phyloP scores from a whole-genome alignment of 1,140 invertebrate species.

The Thaumetopoea pityocampa region DNA sequence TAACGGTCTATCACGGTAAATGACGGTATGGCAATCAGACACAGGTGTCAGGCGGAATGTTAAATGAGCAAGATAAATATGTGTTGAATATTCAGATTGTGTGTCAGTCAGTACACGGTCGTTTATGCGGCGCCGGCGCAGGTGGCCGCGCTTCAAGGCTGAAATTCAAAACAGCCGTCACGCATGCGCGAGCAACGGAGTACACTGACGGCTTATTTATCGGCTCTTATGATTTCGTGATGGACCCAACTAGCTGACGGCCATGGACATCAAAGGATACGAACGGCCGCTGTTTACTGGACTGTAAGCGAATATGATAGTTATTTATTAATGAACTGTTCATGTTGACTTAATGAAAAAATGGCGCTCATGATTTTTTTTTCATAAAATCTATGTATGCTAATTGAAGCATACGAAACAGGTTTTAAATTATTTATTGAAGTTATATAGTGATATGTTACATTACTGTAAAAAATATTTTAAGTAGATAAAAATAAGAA shows the following conservation, averaged over 20 bases:
- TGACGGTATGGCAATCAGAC: slow-evolving; percentile 47
- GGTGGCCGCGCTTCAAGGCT: slow-evolving; percentile 72
- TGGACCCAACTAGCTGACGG: not conserved
- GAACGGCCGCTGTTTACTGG: no score
- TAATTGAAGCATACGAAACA: no score
- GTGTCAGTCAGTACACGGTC: slow-evolving; percentile 70
- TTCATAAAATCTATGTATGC: no score
- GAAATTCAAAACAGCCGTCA: slow-evolving; percentile 75
- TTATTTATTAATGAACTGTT: no score
- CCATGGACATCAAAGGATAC: no score
- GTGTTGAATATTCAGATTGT: slow-evolving; percentile 74
- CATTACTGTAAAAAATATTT: no score
- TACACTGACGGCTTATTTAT: slow-evolving; percentile 56
- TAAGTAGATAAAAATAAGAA: no score
- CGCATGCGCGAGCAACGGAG: slow-evolving; percentile 65
- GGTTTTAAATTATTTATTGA: no score
- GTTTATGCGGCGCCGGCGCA: slow-evolving; percentile 73
- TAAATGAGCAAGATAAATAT: slow-evolving; percentile 63
- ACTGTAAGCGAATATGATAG: no score
- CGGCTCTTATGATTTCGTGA: slow-evolving; percentile 28
- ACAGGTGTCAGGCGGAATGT: slow-evolving; percentile 65
- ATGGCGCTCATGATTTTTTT: no score
- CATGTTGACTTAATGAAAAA: no score
- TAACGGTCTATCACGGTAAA: slow-evolving; percentile 19
- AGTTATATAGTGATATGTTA: no score